Conservation (phyloP, 2,113 vertebrate species). For the Stomatorhinus ivindoensis region DNA sequence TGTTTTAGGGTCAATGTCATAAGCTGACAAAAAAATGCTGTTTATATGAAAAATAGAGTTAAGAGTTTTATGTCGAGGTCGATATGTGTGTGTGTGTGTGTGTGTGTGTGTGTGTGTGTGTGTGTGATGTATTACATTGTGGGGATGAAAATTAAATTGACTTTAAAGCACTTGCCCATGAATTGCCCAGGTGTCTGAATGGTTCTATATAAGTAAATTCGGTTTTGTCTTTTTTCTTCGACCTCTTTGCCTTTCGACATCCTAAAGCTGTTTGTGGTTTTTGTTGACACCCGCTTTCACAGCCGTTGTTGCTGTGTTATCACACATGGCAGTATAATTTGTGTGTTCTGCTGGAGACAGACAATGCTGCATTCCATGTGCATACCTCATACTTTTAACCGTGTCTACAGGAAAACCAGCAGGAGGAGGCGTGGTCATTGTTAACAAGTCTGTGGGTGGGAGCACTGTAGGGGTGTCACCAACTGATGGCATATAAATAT, state of each 20-base stretch:
- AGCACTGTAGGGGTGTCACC: neutral
- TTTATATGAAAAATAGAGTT: too few relatives aligned
- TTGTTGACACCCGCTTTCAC: neutral
- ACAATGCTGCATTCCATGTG: neutral
- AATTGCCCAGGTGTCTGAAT: neutral
- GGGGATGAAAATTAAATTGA: neutral
- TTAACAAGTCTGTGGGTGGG: neutral
- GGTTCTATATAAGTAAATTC: neutral
- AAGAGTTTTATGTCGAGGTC: too few relatives aligned
- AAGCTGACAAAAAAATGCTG: too few relatives aligned
- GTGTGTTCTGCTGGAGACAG: neutral
- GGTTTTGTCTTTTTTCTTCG: neutral
- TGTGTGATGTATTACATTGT: neutral
- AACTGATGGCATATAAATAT: neutral
- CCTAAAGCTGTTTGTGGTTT: too few relatives aligned
- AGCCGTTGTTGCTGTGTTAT: neutral
- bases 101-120: too few relatives aligned
- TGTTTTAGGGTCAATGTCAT: too few relatives aligned
- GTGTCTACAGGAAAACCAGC: neutral
- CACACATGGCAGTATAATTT: neutral
- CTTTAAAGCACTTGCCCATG: neutral
- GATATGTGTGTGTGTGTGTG: too few relatives aligned
- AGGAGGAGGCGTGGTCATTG: neutral
- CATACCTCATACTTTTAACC: neutral
- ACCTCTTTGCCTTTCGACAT: too few relatives aligned